Conservation (phyloP, 2,113 vertebrate species). For the Carassius carassius region DNA sequence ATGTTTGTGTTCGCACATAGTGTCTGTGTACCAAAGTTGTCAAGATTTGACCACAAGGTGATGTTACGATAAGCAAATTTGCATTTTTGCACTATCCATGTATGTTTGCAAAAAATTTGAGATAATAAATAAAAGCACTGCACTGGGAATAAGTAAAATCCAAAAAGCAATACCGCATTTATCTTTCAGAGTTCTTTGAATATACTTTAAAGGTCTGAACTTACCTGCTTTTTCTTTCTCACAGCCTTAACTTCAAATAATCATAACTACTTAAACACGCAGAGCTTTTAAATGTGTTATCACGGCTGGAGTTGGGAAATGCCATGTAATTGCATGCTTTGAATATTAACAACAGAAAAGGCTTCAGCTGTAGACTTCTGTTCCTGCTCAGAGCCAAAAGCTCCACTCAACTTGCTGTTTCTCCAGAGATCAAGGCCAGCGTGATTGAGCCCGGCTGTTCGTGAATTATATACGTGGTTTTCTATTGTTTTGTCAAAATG, state of each 20-base stretch:
- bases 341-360: constrained; percentile 19
- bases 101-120: neutral
- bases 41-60: neutral
- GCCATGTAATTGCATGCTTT: constrained; percentile 37
- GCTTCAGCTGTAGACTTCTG: neutral
- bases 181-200: neutral
- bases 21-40: neutral
- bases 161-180: neutral
- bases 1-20: neutral
- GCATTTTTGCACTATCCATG: neutral
- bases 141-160: neutral
- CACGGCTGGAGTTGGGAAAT: neutral
- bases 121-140: neutral
- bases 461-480: constrained; percentile 18
- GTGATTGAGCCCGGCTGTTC: constrained; percentile 36
- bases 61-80: neutral
- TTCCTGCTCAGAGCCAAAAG: neutral
- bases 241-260: constrained; percentile 23
- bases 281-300: constrained; percentile 30
- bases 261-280: constrained; percentile 14
- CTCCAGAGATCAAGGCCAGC: constrained; percentile 3
- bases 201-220: neutral
- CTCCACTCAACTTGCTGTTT: neutral
- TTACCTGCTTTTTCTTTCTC: neutral
- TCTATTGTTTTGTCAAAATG: neutral